phyloP scores from a whole-genome alignment of 2,797 vertebrate genomes.

The Spinus olivaceus region DNA sequence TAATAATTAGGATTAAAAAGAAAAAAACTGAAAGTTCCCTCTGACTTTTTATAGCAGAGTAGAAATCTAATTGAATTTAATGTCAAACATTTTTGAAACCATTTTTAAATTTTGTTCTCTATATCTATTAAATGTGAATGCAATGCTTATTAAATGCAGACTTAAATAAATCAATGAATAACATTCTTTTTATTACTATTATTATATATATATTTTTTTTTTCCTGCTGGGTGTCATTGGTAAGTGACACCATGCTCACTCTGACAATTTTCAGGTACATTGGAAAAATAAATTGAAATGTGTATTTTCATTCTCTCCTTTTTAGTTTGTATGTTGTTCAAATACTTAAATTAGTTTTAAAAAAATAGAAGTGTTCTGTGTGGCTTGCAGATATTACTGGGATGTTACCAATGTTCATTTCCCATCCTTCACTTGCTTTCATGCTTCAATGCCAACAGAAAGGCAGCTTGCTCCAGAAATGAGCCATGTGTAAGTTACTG shows the following conservation, averaged over 20 bases:
- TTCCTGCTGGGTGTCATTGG: background rate
- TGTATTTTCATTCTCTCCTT: background rate
- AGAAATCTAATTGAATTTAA: background rate
- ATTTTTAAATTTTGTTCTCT: background rate
- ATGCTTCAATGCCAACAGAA: background rate
- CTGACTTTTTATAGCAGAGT: background rate
- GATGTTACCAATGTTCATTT: background rate
- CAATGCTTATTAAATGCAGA: background rate
- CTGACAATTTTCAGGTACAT: background rate
- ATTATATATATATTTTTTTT: background rate
- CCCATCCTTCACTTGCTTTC: background rate
- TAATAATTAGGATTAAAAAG: background rate
- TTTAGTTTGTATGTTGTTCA: background rate
- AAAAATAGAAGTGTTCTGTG: background rate
- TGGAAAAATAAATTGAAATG: background rate
- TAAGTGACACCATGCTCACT: background rate
- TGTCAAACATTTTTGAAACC: background rate
- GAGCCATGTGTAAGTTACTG: background rate
- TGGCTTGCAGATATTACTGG: background rate
- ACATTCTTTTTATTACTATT: background rate
- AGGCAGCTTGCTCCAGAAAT: background rate
- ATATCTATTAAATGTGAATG: background rate
- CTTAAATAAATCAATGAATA: background rate
- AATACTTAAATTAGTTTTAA: background rate
- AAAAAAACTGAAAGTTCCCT: background rate